Conservation (phyloP, 2,888 invertebrate species). For the Lasioglossum figueresi region DNA sequence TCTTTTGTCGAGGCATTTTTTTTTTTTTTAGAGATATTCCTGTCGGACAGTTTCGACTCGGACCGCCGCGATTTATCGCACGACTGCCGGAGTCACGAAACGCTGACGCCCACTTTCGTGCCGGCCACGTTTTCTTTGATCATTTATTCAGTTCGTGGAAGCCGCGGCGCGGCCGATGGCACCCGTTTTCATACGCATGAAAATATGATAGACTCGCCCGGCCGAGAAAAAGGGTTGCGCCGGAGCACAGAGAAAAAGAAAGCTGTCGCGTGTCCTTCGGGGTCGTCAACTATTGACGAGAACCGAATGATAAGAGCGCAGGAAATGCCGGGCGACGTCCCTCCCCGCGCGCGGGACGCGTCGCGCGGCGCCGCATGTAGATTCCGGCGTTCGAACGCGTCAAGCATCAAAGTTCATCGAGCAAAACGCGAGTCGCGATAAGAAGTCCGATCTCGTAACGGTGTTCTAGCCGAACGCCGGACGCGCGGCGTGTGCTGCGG, state of each 20-base stretch:
- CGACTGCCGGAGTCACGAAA: not conserved
- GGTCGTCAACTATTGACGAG: slow-evolving; percentile 33
- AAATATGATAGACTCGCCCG: slow-evolving; percentile 2
- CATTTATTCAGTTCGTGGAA: slow-evolving; percentile 61
- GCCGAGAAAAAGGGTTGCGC: not conserved
- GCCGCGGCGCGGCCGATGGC: not conserved
- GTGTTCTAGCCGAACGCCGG: slow-evolving; percentile 34
- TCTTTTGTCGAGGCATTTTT: slow-evolving; percentile 7
- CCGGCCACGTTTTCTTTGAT: slow-evolving; percentile 52
- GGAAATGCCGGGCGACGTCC: not conserved
- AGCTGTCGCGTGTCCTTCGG: not conserved
- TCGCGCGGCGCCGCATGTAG: not conserved
- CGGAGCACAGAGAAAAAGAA: not conserved
- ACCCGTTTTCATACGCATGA: slow-evolving; percentile 4
- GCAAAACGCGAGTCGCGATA: slow-evolving; percentile 44
- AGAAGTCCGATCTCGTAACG: slow-evolving; percentile 50
- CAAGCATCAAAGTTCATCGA: slow-evolving; percentile 44
- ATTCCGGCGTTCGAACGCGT: slow-evolving; percentile 22
- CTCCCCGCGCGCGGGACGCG: not conserved
- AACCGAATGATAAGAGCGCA: not conserved
- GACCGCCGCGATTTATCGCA: slow-evolving; percentile 15
- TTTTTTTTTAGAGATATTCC: not conserved
- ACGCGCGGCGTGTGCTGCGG: not conserved
- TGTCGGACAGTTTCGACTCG: no score
- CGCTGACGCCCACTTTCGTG: slow-evolving; percentile 33